Evolutionary conservation across 1,140 invertebrate species (phyloP).

Genomic region (Heliconius melpomene): DNA sequence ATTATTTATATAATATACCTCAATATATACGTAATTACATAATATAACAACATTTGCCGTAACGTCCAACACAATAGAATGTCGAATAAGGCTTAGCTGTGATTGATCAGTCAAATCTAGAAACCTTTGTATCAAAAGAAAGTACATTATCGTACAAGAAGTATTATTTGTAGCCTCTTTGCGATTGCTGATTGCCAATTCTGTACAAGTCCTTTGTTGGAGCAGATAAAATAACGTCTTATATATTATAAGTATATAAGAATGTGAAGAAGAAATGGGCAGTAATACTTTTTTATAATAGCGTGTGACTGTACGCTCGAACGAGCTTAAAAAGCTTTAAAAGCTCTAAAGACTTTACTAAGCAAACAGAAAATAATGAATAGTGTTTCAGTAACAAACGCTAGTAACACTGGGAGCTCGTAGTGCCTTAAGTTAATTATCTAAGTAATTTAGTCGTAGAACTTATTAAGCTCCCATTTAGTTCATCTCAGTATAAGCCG

Average conservation of each 20-base stretch:
- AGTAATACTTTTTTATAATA: too few relatives aligned
- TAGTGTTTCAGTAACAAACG: slow-evolving; percentile 1
- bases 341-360: background rate
- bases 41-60: slow-evolving; percentile 3
- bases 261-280: too few relatives aligned
- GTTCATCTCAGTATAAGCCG: slow-evolving; percentile 5
- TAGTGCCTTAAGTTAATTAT: slow-evolving; percentile 21
- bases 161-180: slow-evolving; percentile 33
- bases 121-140: slow-evolving; percentile 34
- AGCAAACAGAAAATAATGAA: background rate
- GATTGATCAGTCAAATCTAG: slow-evolving; percentile 31
- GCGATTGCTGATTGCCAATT: slow-evolving; percentile 47
- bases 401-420: slow-evolving; percentile 7
- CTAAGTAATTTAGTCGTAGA: slow-evolving; percentile 19
- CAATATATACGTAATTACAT: background rate
- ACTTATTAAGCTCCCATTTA: slow-evolving; percentile 27
- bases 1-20: background rate
- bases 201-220: slow-evolving; percentile 17
- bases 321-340: too few relatives aligned
- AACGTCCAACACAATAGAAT: slow-evolving; percentile 15
- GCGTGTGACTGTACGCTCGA: too few relatives aligned
- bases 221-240: background rate
- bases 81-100: slow-evolving; percentile 22
- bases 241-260: background rate
- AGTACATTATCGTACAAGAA: slow-evolving; percentile 26